Evolutionary conservation across 2,797 vertebrate genomes (phyloP).

Genomic region (Eremophila alpestris): DNA sequence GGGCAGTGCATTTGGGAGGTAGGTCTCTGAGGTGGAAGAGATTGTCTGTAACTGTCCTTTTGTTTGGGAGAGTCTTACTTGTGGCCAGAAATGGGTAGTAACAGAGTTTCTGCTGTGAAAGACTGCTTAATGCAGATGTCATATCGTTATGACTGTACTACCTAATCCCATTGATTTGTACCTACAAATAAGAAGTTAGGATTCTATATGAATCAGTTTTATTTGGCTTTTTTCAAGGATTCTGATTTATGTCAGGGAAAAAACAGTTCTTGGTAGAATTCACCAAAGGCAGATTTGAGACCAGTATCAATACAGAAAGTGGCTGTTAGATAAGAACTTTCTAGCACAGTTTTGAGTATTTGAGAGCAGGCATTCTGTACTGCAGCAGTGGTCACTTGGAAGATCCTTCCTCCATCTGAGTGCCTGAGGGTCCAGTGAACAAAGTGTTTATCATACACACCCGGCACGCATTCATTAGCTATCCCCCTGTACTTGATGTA

Average conservation of each 20-base stretch:
- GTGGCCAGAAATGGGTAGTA: not conserved
- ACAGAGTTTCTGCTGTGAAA: not conserved
- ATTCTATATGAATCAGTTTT: not conserved
- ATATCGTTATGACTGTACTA: not conserved
- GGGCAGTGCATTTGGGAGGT: not conserved
- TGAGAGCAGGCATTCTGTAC: not conserved
- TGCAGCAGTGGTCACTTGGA: not conserved
- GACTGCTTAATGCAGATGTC: not conserved
- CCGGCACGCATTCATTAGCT: not conserved
- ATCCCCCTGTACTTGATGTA: not conserved
- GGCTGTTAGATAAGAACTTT: not conserved
- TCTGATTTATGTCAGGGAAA: not conserved
- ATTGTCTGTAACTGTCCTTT: not conserved
- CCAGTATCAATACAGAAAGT: not conserved
- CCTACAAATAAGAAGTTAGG: not conserved
- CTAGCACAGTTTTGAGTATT: not conserved
- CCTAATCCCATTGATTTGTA: not conserved
- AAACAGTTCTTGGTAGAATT: not conserved
- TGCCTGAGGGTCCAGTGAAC: fast-evolving
- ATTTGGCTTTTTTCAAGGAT: not conserved
- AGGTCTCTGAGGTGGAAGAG: not conserved
- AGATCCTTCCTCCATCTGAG: fast-evolving
- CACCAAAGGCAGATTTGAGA: not conserved
- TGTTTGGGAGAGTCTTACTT: not conserved
- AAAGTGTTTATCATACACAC: not conserved